Percentiles rank a stretch among this genome's conserved stretches.
phyloP scores from a whole-genome alignment of 2,888 invertebrate genomes.

The Lordiphosa andalusiaca region DNA sequence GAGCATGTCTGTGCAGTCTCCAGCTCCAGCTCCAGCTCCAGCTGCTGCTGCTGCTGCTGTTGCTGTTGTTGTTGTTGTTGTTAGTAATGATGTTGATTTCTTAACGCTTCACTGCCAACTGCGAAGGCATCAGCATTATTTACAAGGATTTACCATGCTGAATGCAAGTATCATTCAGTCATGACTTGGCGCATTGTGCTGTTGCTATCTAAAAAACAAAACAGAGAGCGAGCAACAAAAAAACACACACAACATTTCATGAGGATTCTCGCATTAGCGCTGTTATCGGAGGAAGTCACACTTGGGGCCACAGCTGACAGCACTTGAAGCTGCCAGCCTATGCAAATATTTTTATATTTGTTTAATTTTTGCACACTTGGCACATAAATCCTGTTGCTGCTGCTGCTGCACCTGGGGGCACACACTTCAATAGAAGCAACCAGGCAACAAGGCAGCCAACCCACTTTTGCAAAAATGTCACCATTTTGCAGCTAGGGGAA shows the following conservation, averaged over 20 bases:
- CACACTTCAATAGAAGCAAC: constrained; percentile 20
- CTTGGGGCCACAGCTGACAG: constrained; percentile 10
- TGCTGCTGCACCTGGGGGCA: constrained; percentile 27
- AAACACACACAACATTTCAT: too few species aligned
- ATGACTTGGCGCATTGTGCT: constrained; percentile 20
- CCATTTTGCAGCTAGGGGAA: constrained; percentile 21
- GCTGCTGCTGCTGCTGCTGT: constrained; percentile 12
- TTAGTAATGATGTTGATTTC: constrained; percentile 49
- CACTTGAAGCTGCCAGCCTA: constrained; percentile 8
- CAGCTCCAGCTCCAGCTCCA: constrained; percentile 14
- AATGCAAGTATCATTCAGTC: constrained; percentile 36
- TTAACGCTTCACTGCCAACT: constrained; percentile 48
- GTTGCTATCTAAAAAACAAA: background rate
- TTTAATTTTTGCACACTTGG: constrained; percentile 37
- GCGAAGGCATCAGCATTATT: constrained; percentile 58
- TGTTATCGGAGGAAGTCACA: constrained; percentile 25
- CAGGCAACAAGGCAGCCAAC: constrained; percentile 25
- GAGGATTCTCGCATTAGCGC: constrained; percentile 23
- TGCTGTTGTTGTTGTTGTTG: constrained; percentile 28
- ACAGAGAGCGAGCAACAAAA: too few species aligned
- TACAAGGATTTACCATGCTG: constrained; percentile 50
- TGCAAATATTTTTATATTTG: constrained; percentile 29
- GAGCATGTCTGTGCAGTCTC: constrained; percentile 42
- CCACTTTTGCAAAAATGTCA: constrained; percentile 38
- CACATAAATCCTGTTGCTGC: constrained; percentile 39